phyloP scores from a whole-genome alignment of 1,140 invertebrate species.

The Drosophila insularis region DNA sequence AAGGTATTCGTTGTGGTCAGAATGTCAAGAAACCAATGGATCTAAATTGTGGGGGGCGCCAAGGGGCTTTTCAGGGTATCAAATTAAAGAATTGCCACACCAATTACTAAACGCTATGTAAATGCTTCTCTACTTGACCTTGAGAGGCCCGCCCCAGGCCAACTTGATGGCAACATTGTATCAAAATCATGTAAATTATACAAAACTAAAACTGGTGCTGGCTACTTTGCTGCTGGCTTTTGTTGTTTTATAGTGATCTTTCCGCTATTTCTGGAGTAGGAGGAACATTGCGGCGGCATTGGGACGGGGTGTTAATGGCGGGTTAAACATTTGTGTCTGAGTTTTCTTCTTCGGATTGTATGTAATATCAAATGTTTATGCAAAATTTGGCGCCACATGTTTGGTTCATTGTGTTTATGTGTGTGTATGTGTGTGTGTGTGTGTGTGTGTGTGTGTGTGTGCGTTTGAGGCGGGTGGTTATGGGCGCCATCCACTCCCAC shows the following conservation, averaged over 20 bases:
- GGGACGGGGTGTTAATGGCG: constrained; percentile 45
- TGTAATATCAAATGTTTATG: constrained; percentile 61
- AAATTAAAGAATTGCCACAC: constrained; percentile 5
- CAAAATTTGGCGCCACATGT: constrained; percentile 59
- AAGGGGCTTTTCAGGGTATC: too few species aligned
- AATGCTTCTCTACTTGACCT: constrained; percentile 6
- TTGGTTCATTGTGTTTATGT: not conserved
- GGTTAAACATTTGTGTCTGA: not conserved
- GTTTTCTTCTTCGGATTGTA: not conserved
- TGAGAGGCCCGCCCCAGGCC: not conserved
- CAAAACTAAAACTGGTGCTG: not conserved
- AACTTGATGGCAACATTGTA: not conserved
- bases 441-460: not conserved
- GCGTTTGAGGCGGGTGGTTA: not conserved
- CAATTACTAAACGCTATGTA: constrained; percentile 3
- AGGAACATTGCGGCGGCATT: not conserved
- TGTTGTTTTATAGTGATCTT: constrained; percentile 21
- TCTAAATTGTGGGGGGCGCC: too few species aligned
- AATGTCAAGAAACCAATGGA: not conserved
- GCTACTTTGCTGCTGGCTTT: not conserved
- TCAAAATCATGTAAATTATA: constrained; percentile 8
- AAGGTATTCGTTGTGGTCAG: too few species aligned
- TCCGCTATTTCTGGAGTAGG: not conserved
- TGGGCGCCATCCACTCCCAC: constrained; percentile 47
- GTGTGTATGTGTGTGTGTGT: too few species aligned